Base-by-base conservation (phyloP, 2,888 invertebrate genomes). In the Melieria picta region DNA sequence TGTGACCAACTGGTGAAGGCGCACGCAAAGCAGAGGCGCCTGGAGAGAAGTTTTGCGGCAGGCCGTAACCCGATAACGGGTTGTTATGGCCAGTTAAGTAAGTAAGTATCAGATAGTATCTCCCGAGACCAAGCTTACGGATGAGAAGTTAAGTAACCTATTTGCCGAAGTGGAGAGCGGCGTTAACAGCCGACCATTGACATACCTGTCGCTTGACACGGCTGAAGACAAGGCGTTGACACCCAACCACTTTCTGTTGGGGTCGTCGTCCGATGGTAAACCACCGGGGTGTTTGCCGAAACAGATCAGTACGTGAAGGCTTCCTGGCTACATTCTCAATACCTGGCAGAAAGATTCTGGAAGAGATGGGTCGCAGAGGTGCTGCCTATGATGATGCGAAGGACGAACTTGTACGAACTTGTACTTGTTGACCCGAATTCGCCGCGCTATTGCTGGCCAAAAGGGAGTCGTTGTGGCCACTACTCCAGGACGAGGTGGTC, bases 351-450 rank as follows among this genome's bases (percentile, higher is more conserved):
- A 57, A 69, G 63, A 65, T 79, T 80, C 55, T 82, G 81, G 81
- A 60, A 47, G 7, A 61, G 80, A 7, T 83, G 81, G 81, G 43
- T 79, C 74, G 81, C 82, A 72, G 82, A 80, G 56, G 77, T 72
- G 46, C 55, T 74, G 16, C 72, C 73, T 3, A 61, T 58, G 5
- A 62, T 75, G 10, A 75, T 69, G 6, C 56, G 65, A 4, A 60
- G 73, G 5, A 45, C 61, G 11, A 73, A 73, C 48, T 75, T 73
- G 75, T 74, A 72, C 48, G 67, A 50, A 7, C 30, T 57, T 1
- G 42, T 57, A 30, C 5, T 57, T 57, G 57, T 57, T 42, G 57
- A 57, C 42, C 30, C 57, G 42, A 57, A 57, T 10, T 57, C 42
- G 16, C 68, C 75, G 30, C 72, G 72, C 46, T 60, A 75, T 47